Percentiles rank a stretch among this genome's conserved stretches.
Evolutionary conservation across 2,113 vertebrate genomes (phyloP).

Genomic region (Nansenia antarctica): DNA sequence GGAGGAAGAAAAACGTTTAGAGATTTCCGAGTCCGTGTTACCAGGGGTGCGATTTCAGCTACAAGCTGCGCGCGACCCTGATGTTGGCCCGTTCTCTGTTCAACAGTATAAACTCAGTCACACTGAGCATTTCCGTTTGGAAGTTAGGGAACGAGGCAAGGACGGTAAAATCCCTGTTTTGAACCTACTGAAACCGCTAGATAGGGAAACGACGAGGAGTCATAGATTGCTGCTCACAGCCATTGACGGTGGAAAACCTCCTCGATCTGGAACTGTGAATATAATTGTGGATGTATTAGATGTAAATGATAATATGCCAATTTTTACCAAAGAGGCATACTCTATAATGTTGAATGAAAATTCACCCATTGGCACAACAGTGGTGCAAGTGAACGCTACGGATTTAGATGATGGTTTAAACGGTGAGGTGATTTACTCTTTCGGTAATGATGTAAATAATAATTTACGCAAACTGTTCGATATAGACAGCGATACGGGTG

Average conservation of each 20-base stretch:
- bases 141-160: slow-evolving; percentile 44
- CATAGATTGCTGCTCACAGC: slow-evolving; percentile 57
- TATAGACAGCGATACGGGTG: slow-evolving; percentile 52
- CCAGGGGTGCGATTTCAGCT: slow-evolving; percentile 58
- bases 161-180: slow-evolving; percentile 59
- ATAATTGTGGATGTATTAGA: slow-evolving; percentile 54
- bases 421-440: slow-evolving; percentile 58
- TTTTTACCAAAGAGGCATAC: slow-evolving; percentile 58
- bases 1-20: slow-evolving; percentile 41
- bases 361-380: slow-evolving; percentile 34
- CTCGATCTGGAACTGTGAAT: slow-evolving; percentile 44
- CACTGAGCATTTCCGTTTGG: slow-evolving; percentile 64
- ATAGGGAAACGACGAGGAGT: slow-evolving; percentile 43
- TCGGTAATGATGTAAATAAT: slow-evolving; percentile 49
- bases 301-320: slow-evolving; percentile 62
- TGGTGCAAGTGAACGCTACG: slow-evolving; percentile 64
- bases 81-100: slow-evolving; percentile 51
- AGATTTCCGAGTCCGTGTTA: slow-evolving; percentile 61
- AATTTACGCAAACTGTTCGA: slow-evolving; percentile 40
- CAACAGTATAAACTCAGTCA: slow-evolving; percentile 62
- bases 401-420: slow-evolving; percentile 64
- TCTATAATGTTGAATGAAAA: slow-evolving; percentile 56
- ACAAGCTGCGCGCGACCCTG: slow-evolving; percentile 53
- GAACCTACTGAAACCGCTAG: slow-evolving; percentile 55
- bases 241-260: slow-evolving; percentile 59